Percentiles rank a stretch among this genome's conserved stretches.
Conservation (phyloP, 2,113 vertebrate species). For the Cynopterus brachyotis region DNA sequence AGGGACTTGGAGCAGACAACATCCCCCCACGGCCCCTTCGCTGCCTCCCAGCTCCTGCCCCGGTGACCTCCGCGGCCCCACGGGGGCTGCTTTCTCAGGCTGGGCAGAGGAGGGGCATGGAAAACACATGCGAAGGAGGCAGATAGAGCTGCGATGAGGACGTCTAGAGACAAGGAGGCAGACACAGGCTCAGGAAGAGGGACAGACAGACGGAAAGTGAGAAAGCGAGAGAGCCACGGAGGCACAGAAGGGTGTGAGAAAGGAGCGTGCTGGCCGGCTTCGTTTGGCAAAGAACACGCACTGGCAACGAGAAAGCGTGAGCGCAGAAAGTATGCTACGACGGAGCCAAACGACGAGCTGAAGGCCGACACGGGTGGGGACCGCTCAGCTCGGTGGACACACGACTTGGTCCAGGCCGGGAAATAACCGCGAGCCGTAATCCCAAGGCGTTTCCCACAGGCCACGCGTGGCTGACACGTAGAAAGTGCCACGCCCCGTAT, state of each 20-base stretch:
- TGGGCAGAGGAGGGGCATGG: background rate
- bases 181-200: background rate
- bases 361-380: background rate
- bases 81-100: background rate
- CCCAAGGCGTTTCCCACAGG: background rate
- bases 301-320: background rate
- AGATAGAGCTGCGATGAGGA: background rate
- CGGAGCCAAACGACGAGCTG: background rate
- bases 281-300: background rate
- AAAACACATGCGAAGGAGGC: background rate
- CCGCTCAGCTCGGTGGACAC: background rate
- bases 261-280: no score
- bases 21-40: fast-evolving
- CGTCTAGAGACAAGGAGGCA: background rate
- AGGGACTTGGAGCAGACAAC: background rate
- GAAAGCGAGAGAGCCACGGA: background rate
- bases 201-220: background rate
- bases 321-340: background rate
- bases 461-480: background rate
- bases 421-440: background rate
- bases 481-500: background rate
- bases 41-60: background rate
- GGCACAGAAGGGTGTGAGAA: background rate
- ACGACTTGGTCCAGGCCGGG: background rate
- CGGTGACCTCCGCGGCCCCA: background rate